Conservation (phyloP, 1,140 invertebrate species). For the Cyclargus thomasi region DNA sequence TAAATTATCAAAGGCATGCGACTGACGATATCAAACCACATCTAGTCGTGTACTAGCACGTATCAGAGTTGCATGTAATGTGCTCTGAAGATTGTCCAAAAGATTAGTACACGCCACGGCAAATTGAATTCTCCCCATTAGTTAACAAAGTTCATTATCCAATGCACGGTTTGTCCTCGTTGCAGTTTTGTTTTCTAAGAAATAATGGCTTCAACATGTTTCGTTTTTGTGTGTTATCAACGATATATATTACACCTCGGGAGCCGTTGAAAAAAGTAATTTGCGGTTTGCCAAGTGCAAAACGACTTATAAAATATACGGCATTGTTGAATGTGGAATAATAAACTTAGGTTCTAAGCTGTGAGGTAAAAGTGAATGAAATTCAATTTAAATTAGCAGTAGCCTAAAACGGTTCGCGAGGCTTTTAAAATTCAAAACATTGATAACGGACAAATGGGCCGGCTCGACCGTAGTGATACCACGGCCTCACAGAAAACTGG, state of each 20-base stretch:
- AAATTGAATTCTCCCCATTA: background rate
- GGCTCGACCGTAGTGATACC: no score
- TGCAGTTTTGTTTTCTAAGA: constrained; percentile 10
- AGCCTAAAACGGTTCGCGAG: background rate
- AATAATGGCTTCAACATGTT: constrained; percentile 10
- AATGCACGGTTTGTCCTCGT: background rate
- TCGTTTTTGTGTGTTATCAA: constrained; percentile 7
- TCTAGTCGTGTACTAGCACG: background rate
- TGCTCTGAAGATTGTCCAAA: background rate
- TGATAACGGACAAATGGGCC: no score
- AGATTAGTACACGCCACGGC: background rate
- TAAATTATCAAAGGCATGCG: constrained; percentile 1
- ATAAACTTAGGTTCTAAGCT: background rate
- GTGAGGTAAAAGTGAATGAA: background rate
- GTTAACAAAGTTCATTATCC: background rate
- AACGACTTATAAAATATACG: background rate
- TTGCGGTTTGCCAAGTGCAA: constrained; percentile 1
- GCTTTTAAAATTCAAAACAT: background rate
- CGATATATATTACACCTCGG: constrained; percentile 6
- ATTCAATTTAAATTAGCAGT: background rate
- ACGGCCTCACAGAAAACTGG: no score
- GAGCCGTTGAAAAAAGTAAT: constrained; percentile 1
- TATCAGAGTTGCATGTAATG: constrained; percentile 2
- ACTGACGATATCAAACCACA: background rate
- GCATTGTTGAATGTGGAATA: background rate